These are phyloP conservation scores for Ahaetulla prasina DNA, from an alignment of 2,113 vertebrate genomes.

Conservation along the genomic window DNA sequence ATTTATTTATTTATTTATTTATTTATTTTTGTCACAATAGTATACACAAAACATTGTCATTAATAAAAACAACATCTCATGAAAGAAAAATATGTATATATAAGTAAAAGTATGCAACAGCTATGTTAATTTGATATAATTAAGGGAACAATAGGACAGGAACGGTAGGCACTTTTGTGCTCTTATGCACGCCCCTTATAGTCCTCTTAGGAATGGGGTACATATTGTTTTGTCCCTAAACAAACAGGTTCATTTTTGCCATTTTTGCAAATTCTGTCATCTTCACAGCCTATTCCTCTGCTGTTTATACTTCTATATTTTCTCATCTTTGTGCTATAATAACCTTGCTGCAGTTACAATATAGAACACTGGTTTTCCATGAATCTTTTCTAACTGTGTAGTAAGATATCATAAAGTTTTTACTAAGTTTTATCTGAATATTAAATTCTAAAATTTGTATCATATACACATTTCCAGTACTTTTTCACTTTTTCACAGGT, in stretches of 20 bases:
- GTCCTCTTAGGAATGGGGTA: too few species aligned
- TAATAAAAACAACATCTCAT: too few species aligned
- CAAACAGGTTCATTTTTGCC: background rate
- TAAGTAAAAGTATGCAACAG: too few species aligned
- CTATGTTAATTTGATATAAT: too few species aligned
- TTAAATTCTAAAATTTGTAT: background rate
- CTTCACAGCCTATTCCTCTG: background rate
- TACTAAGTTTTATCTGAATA: background rate
- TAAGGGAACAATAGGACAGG: too few species aligned
- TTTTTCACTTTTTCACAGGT: background rate
- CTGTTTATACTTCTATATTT: background rate
- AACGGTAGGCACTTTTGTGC: too few species aligned
- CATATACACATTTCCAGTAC: background rate
- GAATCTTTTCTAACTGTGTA: background rate
- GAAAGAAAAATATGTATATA: too few species aligned
- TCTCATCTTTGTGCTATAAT: background rate
- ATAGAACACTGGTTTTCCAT: background rate
- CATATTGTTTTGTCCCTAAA: background rate
- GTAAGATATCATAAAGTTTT: background rate
- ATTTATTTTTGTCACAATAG: too few species aligned
- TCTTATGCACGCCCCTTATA: too few species aligned
- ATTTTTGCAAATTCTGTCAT: background rate
- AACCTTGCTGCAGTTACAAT: background rate
- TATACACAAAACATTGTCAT: too few species aligned
- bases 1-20: too few species aligned